phyloP scores from a whole-genome alignment of 2,888 invertebrate species.

The Oasisia sp. region DNA sequence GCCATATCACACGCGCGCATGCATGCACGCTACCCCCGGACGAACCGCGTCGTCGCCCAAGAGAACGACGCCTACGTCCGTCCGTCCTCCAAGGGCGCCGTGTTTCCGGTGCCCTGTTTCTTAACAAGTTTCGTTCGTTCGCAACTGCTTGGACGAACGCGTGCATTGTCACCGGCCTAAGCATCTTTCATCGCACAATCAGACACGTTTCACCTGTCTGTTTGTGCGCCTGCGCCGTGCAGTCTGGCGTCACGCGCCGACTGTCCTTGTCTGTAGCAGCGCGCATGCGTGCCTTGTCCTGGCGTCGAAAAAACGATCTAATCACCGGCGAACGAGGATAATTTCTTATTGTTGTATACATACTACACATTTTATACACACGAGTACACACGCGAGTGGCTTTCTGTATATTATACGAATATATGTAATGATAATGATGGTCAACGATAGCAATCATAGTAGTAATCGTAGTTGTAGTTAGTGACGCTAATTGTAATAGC shows the following conservation, averaged over 20 bases:
- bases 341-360: conserved; percentile 12
- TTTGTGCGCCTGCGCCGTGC: not conserved
- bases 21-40: not conserved
- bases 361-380: not conserved
- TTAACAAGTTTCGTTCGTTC: not conserved
- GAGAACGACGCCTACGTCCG: not conserved
- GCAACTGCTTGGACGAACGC: not conserved
- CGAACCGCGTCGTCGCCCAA: not conserved
- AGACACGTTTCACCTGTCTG: not conserved
- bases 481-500: conserved; percentile 17
- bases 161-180: not conserved
- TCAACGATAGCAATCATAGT: conserved; percentile 9
- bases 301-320: not conserved
- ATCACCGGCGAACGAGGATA: conserved; percentile 17
- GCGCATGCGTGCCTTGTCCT: not conserved
- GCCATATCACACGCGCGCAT: not conserved
- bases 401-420: conserved; percentile 17
- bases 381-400: conserved; percentile 12
- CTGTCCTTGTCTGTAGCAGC: not conserved
- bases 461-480: conserved; percentile 5
- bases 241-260: not conserved
- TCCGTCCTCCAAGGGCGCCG: not conserved
- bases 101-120: not conserved
- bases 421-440: conserved; percentile 12
- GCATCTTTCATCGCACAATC: not conserved